phyloP scores from a whole-genome alignment of 2,888 invertebrate genomes.

The Nephrocerus scutellatus region DNA sequence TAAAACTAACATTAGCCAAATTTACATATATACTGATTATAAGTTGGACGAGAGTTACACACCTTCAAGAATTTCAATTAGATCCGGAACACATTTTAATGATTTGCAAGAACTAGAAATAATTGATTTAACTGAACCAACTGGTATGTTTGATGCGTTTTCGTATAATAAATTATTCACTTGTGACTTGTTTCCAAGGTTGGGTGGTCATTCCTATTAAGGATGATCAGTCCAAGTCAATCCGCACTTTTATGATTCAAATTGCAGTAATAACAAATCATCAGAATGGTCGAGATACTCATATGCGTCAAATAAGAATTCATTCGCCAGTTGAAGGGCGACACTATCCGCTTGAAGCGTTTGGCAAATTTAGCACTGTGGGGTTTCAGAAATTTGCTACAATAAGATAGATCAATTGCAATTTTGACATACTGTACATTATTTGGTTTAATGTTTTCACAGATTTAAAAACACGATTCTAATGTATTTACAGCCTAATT shows the following conservation, averaged over 20 bases:
- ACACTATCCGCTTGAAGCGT: slow-evolving; percentile 56
- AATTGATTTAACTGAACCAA: slow-evolving; percentile 86
- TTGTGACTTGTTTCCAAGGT: slow-evolving; percentile 51
- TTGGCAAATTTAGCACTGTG: slow-evolving; percentile 72
- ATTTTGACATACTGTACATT: too few species aligned
- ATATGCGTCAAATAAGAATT: slow-evolving; percentile 93
- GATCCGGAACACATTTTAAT: slow-evolving; percentile 93
- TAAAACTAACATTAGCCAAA: slow-evolving; percentile 90
- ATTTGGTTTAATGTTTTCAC: too few species aligned
- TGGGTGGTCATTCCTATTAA: slow-evolving; percentile 93
- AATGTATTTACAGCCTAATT: too few species aligned
- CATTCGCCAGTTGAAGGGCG: slow-evolving; percentile 71
- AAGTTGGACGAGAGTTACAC: slow-evolving; percentile 99
- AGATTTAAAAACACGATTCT: too few species aligned
- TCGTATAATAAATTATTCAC: too few species aligned
- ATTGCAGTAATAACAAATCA: slow-evolving; percentile 96
- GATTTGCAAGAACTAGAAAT: slow-evolving; percentile 94
- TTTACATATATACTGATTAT: slow-evolving; percentile 95
- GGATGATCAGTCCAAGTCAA: slow-evolving; percentile 77
- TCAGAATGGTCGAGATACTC: slow-evolving; percentile 97
- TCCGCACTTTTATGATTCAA: slow-evolving; percentile 94
- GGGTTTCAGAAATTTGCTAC: slow-evolving; percentile 77
- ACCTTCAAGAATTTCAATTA: slow-evolving; percentile 85
- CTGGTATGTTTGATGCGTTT: slow-evolving; percentile 54
- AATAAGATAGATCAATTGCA: too few species aligned